Percentiles rank a stretch among this genome's conserved stretches.
phyloP scores from a whole-genome alignment of 2,888 invertebrate genomes.

The Mesorhabditis sp. region DNA sequence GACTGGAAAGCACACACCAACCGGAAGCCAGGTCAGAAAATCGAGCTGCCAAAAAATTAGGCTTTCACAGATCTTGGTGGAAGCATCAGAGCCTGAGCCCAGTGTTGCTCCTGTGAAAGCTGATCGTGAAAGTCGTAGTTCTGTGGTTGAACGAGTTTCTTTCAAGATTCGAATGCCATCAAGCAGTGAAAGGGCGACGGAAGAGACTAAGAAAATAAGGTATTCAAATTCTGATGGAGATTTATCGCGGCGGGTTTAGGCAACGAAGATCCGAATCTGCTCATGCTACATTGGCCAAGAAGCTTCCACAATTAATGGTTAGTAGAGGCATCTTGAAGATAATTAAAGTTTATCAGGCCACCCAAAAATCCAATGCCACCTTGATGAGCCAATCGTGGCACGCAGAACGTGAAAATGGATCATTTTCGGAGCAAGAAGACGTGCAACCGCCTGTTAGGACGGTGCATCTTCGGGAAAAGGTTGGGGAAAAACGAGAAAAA shows the following conservation, averaged over 20 bases:
- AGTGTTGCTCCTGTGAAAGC: neutral
- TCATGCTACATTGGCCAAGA: neutral
- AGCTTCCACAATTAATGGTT: neutral
- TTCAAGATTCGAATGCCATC: neutral
- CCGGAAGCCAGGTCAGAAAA: neutral
- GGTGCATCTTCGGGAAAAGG: constrained; percentile 26
- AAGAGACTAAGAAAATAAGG: neutral
- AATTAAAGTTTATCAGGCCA: neutral
- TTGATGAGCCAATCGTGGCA: constrained; percentile 39
- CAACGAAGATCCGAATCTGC: neutral
- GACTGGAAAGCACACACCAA: neutral
- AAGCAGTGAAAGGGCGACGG: neutral
- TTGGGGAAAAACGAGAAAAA: constrained; percentile 15
- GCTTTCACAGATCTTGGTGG: too few relatives aligned
- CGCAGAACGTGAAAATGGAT: constrained; percentile 6
- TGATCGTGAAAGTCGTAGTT: neutral
- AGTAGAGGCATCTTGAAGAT: neutral
- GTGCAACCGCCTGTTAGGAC: neutral
- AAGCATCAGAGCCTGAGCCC: too few relatives aligned
- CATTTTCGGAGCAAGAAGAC: neutral
- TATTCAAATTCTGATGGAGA: neutral
- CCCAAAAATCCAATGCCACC: neutral
- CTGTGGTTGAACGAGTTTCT: neutral
- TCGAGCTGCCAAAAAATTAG: neutral
- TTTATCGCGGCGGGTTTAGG: neutral